Conservation (phyloP, 2,113 vertebrate genomes). For the Ciconia stormi region DNA sequence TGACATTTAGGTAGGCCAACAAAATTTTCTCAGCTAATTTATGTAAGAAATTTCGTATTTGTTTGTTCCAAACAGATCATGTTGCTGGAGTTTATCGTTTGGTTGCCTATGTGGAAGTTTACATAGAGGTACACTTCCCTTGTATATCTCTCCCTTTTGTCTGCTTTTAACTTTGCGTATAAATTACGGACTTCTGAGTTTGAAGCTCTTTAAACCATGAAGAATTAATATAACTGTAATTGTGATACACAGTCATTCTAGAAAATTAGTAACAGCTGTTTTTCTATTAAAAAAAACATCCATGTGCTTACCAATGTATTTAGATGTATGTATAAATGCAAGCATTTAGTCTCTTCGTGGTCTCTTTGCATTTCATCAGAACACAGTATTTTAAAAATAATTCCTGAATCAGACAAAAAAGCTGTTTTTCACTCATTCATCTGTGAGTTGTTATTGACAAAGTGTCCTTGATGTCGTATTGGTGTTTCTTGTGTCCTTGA, state of each 20-base stretch:
- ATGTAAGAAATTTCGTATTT: not conserved
- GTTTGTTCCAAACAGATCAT: not conserved
- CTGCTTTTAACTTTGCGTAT: not conserved
- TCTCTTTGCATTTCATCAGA: not conserved
- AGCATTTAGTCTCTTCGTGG: not conserved
- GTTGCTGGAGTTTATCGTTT: not conserved
- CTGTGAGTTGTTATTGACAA: not conserved
- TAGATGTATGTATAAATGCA: not conserved
- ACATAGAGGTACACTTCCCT: not conserved
- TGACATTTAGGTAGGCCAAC: not conserved
- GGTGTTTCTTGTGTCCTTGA: not conserved
- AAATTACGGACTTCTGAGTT: not conserved
- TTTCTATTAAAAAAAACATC: not conserved
- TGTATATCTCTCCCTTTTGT: not conserved
- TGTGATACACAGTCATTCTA: not conserved
- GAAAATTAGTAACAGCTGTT: not conserved
- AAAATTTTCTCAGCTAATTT: not conserved
- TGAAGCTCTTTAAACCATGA: not conserved
- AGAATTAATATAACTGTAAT: not conserved
- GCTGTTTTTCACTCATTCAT: not conserved
- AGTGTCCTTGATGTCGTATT: not conserved
- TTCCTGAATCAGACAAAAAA: not conserved
- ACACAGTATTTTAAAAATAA: not conserved
- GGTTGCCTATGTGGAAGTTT: not conserved
- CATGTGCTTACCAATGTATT: not conserved